A percentile compares a stretch with the other conserved stretches of the same genome.
Conservation (phyloP, 2,797 vertebrate genomes). For the Sebastolobus altivelis region DNA sequence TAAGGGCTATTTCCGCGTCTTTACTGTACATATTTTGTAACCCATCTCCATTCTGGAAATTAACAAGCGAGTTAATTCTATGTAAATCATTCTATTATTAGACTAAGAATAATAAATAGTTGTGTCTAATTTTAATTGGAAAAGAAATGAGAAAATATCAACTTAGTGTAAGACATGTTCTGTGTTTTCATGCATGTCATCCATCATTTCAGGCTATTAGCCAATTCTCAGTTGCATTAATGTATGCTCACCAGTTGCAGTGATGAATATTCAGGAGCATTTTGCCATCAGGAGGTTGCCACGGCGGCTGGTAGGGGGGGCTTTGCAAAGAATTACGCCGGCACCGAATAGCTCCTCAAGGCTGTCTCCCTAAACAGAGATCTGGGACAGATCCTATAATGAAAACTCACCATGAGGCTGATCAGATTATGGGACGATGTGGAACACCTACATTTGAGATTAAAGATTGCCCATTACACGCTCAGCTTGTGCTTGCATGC, state of each 20-base stretch:
- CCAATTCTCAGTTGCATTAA: conserved; percentile 39
- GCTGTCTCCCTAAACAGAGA: conserved; percentile 72
- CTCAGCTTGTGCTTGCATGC: conserved; percentile 60
- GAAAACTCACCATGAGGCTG: conserved; percentile 75
- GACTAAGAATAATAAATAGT: conserved; percentile 28
- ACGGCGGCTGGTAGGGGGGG: conserved; percentile 55
- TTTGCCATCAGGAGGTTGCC: conserved; percentile 60
- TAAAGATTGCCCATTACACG: conserved; percentile 79
- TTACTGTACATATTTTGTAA: conserved; percentile 7
- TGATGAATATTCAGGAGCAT: conserved; percentile 70
- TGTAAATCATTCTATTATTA: conserved; percentile 2
- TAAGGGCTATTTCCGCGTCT: conserved; percentile 81
- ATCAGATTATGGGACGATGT: conserved; percentile 78
- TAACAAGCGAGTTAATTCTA: not conserved
- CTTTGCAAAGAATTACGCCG: conserved; percentile 60
- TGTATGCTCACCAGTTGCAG: conserved; percentile 48
- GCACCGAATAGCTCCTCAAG: conserved; percentile 52
- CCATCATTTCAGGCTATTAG: conserved; percentile 57
- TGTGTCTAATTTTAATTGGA: conserved; percentile 31
- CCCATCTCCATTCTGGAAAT: conserved; percentile 2
- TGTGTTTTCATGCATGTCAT: conserved; percentile 57
- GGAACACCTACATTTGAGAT: conserved; percentile 81
- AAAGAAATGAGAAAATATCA: conserved; percentile 47
- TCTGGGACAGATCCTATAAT: conserved; percentile 77
- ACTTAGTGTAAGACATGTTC: conserved; percentile 47